phyloP scores from a whole-genome alignment of 2,888 invertebrate species.

The Apoda limacodes region DNA sequence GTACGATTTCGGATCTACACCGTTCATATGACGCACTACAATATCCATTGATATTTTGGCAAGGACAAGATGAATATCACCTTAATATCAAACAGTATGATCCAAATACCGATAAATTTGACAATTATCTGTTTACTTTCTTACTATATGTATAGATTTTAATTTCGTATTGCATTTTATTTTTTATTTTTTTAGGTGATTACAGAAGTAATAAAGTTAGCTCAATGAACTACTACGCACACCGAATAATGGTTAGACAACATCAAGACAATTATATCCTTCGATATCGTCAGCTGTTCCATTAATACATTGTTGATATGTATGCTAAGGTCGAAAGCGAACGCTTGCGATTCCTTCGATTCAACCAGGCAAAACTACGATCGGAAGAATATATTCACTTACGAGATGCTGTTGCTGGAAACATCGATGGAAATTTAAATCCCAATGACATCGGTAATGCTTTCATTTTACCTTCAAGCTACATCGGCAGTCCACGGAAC shows the following conservation, averaged over 20 bases:
- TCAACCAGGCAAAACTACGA: conserved; percentile 10
- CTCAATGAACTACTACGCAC: conserved; percentile 10
- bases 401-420: conserved; percentile 16
- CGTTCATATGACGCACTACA: conserved; percentile 20
- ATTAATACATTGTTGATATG: conserved; percentile 28
- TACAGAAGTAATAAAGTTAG: conserved; percentile 14
- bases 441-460: conserved; percentile 8
- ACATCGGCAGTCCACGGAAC: conserved; percentile 23
- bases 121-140: conserved; percentile 18
- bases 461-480: conserved; percentile 16
- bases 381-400: conserved; percentile 18
- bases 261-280: conserved; percentile 17
- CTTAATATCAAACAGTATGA: conserved; percentile 18
- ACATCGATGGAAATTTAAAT: conserved; percentile 2
- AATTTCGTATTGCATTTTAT: conserved; percentile 15
- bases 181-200: conserved; percentile 14
- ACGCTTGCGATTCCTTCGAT: conserved; percentile 8
- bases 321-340: conserved; percentile 18
- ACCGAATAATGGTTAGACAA: conserved; percentile 12
- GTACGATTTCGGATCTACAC: conserved; percentile 14
- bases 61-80: conserved; percentile 16
- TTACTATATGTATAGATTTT: conserved; percentile 12
- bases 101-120: conserved; percentile 19
- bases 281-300: conserved; percentile 23
- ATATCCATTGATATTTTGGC: conserved; percentile 20